Conservation (phyloP, 2,797 vertebrate species). For the Oreortyx pictus region DNA sequence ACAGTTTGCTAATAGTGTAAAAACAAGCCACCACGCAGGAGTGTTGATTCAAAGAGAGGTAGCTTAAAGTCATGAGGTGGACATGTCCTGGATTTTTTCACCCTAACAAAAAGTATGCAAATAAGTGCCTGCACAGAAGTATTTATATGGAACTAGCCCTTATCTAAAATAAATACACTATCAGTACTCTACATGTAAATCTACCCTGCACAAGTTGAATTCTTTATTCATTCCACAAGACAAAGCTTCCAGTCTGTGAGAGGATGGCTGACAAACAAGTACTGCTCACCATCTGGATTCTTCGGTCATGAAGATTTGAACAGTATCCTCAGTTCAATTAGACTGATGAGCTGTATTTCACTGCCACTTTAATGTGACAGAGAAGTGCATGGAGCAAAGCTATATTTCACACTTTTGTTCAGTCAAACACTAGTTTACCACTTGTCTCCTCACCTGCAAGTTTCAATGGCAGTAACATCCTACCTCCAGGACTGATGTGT, state of each 20-base stretch:
- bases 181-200: neutral
- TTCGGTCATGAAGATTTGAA: neutral
- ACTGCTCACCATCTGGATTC: neutral
- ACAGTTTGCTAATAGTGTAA: neutral
- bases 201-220: neutral
- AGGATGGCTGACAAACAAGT: neutral
- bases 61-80: neutral
- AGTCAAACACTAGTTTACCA: neutral
- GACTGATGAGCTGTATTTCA: neutral
- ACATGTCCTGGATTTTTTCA: neutral
- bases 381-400: neutral
- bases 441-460: neutral
- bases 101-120: neutral
- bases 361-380: neutral
- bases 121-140: neutral
- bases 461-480: neutral
- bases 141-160: neutral
- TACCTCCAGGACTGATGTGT: neutral
- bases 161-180: neutral
- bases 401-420: neutral
- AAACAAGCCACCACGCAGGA: neutral
- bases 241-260: neutral
- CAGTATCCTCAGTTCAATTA: neutral
- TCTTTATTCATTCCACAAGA: neutral
- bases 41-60: neutral